Percentiles rank a stretch among this genome's conserved stretches.
Conservation (phyloP, 2,113 vertebrate species). For the Pachypanchax playfairii region DNA sequence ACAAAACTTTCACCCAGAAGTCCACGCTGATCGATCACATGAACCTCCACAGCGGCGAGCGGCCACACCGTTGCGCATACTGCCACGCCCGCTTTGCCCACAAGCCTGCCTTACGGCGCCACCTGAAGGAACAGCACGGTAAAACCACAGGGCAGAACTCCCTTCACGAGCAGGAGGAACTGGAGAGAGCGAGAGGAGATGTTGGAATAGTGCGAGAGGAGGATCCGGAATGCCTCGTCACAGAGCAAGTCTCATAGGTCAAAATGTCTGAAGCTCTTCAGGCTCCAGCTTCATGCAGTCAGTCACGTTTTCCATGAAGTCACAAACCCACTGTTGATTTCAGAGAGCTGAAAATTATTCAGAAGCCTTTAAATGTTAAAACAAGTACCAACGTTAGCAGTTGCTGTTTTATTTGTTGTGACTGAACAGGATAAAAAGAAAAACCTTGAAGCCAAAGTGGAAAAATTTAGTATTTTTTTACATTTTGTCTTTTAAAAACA, state of each 20-base stretch:
- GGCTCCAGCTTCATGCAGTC: background rate
- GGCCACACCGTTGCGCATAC: slow-evolving; percentile 90
- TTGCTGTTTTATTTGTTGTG: too few species aligned
- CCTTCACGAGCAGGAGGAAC: slow-evolving; percentile 83
- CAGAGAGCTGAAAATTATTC: slow-evolving; percentile 13
- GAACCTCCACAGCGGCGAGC: slow-evolving; percentile 92
- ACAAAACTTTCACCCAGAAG: slow-evolving; percentile 94
- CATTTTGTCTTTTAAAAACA: too few species aligned
- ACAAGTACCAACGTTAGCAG: too few species aligned
- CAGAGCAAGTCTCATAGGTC: slow-evolving; percentile 39
- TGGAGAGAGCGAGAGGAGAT: slow-evolving; percentile 48
- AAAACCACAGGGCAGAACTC: slow-evolving; percentile 92
- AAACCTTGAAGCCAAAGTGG: slow-evolving; percentile 4
- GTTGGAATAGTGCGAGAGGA: slow-evolving; percentile 48
- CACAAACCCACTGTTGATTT: background rate
- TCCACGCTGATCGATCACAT: slow-evolving; percentile 94
- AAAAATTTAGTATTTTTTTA: background rate
- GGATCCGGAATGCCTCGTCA: slow-evolving; percentile 48
- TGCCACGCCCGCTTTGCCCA: slow-evolving; percentile 93
- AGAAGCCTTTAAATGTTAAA: slow-evolving; percentile 38
- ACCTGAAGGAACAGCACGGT: slow-evolving; percentile 94
- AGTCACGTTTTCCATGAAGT: background rate
- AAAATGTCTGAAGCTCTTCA: background rate
- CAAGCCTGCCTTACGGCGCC: slow-evolving; percentile 90
- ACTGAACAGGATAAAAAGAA: background rate